Evolutionary conservation across 2,113 vertebrate genomes (phyloP).

Genomic region (Callopanchax toddi): DNA sequence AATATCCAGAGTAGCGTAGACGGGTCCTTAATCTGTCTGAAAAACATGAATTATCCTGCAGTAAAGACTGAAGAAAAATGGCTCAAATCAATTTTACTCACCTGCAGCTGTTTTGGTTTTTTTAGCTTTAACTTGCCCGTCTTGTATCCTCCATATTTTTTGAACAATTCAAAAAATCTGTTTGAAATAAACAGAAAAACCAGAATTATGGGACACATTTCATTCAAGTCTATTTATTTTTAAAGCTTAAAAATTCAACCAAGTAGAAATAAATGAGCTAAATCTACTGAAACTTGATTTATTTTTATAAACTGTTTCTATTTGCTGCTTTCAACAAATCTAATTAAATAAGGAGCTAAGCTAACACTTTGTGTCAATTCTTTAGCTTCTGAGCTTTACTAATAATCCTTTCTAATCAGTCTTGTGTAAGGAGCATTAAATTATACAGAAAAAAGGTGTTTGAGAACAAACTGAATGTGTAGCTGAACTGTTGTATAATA

Average conservation of each 20-base stretch:
- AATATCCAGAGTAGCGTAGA: too few species aligned
- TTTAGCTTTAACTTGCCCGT: constrained; percentile 96
- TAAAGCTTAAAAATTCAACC: background rate
- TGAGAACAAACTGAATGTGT: background rate
- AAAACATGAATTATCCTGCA: background rate
- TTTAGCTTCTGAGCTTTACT: background rate
- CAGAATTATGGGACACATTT: background rate
- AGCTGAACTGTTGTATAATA: background rate
- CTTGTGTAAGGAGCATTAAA: background rate
- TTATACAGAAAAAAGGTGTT: background rate
- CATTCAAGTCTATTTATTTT: background rate
- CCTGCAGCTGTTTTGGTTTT: constrained; percentile 96
- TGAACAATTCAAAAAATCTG: constrained; percentile 95
- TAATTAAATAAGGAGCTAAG: too few species aligned
- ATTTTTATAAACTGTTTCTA: too few species aligned
- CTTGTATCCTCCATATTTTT: constrained; percentile 94
- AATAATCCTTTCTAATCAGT: background rate
- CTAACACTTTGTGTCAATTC: too few species aligned
- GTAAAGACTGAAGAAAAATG: background rate
- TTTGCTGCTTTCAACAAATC: too few species aligned
- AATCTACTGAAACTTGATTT: background rate
- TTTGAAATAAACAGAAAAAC: constrained; percentile 7
- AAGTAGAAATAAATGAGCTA: background rate
- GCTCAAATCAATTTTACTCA: constrained; percentile 51
- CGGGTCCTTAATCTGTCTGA: too few species aligned